A percentile compares a stretch with the other conserved stretches of the same genome.
Conservation (phyloP, 2,113 vertebrate genomes). For the Oophaga pumilio region DNA sequence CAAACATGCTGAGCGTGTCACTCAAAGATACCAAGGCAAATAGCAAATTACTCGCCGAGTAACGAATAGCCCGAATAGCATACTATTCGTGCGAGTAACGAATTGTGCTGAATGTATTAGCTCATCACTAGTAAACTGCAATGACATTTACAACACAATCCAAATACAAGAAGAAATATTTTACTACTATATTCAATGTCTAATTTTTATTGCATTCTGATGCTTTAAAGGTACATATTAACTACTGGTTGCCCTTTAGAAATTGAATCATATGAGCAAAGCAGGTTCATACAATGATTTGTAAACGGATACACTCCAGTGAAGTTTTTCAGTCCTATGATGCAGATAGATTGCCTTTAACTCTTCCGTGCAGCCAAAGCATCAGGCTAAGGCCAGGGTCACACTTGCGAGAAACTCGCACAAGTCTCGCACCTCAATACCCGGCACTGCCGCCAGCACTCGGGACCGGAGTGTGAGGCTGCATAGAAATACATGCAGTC, state of each 20-base stretch:
- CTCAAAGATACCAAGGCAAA: too few species aligned
- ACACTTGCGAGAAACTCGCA: too few species aligned
- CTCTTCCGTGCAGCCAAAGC: neutral
- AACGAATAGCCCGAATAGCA: too few species aligned
- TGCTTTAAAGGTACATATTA: neutral
- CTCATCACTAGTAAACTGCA: neutral
- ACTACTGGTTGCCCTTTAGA: neutral
- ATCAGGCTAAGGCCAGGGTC: too few species aligned
- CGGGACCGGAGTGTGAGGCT: too few species aligned
- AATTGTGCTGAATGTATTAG: too few species aligned
- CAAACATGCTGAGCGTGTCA: too few species aligned
- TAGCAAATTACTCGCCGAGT: too few species aligned
- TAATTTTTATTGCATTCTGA: neutral
- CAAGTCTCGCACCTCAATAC: too few species aligned
- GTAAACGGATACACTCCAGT: neutral
- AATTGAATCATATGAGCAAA: neutral
- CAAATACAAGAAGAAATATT: neutral
- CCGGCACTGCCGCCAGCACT: too few species aligned
- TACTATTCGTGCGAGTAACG: too few species aligned
- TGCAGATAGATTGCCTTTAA: neutral
- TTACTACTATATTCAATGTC: neutral
- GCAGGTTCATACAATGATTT: neutral
- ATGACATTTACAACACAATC: neutral
- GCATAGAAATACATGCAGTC: too few species aligned
- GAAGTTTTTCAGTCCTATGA: neutral